Evolutionary conservation across 2,888 invertebrate genomes (phyloP), one percentile per base, ranked within the genome.

Genomic region (Acleris literana): DNA sequence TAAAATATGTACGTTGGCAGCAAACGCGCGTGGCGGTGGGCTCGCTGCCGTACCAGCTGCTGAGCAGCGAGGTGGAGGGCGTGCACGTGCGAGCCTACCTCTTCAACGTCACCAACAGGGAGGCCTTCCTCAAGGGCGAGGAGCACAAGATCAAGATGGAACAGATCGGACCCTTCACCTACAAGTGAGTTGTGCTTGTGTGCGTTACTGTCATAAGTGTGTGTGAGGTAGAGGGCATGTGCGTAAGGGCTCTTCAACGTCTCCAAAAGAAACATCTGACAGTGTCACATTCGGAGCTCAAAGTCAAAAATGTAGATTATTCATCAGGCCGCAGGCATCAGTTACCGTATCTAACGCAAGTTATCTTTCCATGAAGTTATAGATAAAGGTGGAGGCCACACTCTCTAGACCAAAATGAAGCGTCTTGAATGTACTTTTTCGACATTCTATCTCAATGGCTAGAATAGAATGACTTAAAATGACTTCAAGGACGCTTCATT

Each of bases 121-220:
- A 94, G 11, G 93, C 93, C 54, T 97, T 96, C 84, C 81, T 95
- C 43, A 86, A 87, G 0, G 96, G 96, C 0, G 83, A 88, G 58
- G 95, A 94, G 69, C 82, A 88, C 62, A 96, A 96, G 73, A 84
- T 97, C 52, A 94, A 93, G 71, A 72, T 97, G 3, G 79, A 94
- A 58, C 95, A 97, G 89, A 83, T 97, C 20, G 97, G 97, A 0
- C 97, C 97, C 0, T 97, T 96, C 78, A 94, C 96, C 18, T 98
- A 97, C 87, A 95, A 95, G 97, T 97, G 86, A 93, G 94, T 80
- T 39, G 52, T 39, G 13, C 13, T 4, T 13, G 13, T 39, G 39
- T 39, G 39, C 39, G 39, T 13, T 39, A 33, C 33, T 33, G 11
- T 33, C 33, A 33, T 33, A 33, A 33, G 13, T 33, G 13, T 33